Percentiles rank a stretch among this genome's conserved stretches.
These are phyloP conservation scores for Drosophila rubida DNA, from an alignment of 2,888 invertebrate genomes.

Conservation along the genomic window DNA sequence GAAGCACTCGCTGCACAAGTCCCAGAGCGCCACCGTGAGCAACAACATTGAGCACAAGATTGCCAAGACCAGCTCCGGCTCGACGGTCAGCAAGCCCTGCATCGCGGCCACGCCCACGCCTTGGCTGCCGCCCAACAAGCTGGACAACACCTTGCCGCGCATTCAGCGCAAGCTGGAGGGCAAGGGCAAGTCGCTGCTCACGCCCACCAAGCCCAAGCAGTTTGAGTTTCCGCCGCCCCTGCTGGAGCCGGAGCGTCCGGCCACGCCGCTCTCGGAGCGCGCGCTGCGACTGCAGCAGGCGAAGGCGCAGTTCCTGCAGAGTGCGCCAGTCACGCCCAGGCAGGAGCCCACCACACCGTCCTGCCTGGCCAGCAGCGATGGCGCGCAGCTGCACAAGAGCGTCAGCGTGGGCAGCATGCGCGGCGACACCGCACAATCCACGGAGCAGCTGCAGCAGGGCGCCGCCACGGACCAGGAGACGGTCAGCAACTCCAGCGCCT, in stretches of 20 bases:
- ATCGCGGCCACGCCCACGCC: slow-evolving; percentile 13
- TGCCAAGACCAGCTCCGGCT: slow-evolving; percentile 78
- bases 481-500: slow-evolving; percentile 82
- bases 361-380: slow-evolving; percentile 84
- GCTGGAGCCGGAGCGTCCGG: slow-evolving; percentile 61
- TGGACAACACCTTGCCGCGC: slow-evolving; percentile 82
- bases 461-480: slow-evolving; percentile 80
- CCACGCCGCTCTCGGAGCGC: slow-evolving; percentile 84
- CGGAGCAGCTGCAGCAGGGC: slow-evolving; percentile 37
- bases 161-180: slow-evolving; percentile 82
- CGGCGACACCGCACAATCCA: slow-evolving; percentile 69
- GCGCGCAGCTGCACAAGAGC: slow-evolving; percentile 88
- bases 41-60: slow-evolving; percentile 81
- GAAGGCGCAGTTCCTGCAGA: slow-evolving; percentile 89
- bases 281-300: slow-evolving; percentile 89
- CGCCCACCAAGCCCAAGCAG: slow-evolving; percentile 76
- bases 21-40: slow-evolving; percentile 63
- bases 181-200: slow-evolving; percentile 65
- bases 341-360: slow-evolving; percentile 82
- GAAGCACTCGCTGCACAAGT: slow-evolving; percentile 82
- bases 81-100: slow-evolving; percentile 46
- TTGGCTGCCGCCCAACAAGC: slow-evolving; percentile 72
- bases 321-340: slow-evolving; percentile 67
- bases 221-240: slow-evolving; percentile 62
- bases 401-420: slow-evolving; percentile 91